Evolutionary conservation across 2,888 invertebrate genomes (phyloP), one percentile per base, ranked within the genome.

Genomic region (Microctonus aethiopoides): DNA sequence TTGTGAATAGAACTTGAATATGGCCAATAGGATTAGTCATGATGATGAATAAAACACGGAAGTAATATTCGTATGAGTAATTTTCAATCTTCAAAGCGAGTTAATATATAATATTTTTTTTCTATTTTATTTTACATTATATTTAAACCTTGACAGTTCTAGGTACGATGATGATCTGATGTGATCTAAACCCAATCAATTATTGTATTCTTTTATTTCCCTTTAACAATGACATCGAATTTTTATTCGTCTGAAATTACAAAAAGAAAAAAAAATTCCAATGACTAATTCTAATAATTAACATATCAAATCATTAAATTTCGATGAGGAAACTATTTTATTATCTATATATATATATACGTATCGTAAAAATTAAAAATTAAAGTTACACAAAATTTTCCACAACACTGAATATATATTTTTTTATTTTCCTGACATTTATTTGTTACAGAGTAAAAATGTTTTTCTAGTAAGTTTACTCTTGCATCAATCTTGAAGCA

Each of bases 21-120:
- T 34, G 46, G 9, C 9, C 16, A 46, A n/a, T 46, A 56, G 26
- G 29, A 34, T 65, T 39, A 54, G 39, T 56, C 65, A 56, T 41
- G 26, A 22, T 11, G 26, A 16, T 56, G 56, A 39, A 36, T 56
- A 39, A 34, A 26, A 63, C 22, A 22, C 36, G 64, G 64, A 64
- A 56, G 16, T 16, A 16, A 36, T 65, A 9, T 32, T 32, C 22
- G 29, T 13, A 26, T 51, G 36, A 36, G 11, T 54, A 65, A 52
- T 36, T 65, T 11, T 51, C n/a, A 16, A 24, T 16, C 26, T 29
- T 32, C 7, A 24, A 20, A n/a, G 6, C 7, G 13, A 64, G 16
- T 29, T 54, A 11, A 46, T 29, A 26, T n/a, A n/a, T n/a, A n/a
- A n/a, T n/a, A 2, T 26, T 41, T 4, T 24, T 51, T 34, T 41